Evolutionary conservation across 2,888 invertebrate genomes (phyloP), one percentile per base, ranked within the genome.

Genomic region (Tetropium fuscum): DNA sequence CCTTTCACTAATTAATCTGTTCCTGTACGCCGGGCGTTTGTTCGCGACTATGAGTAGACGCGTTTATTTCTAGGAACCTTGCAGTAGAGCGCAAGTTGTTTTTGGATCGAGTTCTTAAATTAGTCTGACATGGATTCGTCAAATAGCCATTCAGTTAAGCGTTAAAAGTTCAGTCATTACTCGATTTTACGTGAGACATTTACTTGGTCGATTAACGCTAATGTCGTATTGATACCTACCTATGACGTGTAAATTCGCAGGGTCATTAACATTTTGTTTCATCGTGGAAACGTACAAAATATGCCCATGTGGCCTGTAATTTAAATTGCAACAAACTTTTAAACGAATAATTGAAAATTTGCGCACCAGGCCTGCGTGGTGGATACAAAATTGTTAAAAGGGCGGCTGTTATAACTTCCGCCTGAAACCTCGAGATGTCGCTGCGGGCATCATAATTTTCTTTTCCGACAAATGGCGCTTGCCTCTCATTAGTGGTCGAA

Each of bases 51-150:
- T 15, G 25, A 4, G 40, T 10, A n/a, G n/a, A n/a, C n/a, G n/a
- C n/a, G 38, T 18, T 40, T 40, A 16, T 27, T 38, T 34, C 27
- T 40, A 27, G 11, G 38, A 51, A 51, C 10, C n/a, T 20, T 8
- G 18, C 51, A 7, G 11, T 11, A n/a, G 38, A 40, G 51, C 51
- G 27, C 27, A 40, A 51, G 51, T 51, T 40, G 51, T 55, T 60
- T 38, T 47, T 22, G 45, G 45, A 47, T 25, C 34, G 22, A 18
- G 47, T 53, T 53, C 60, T 53, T 61, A 61, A 64, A 64, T 64
- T 64, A 61, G 64, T 51, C 27, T 51, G 61, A 64, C 59, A 54
- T 57, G 60, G 59, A 59, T 60, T 55, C 58, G 58, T 61, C 64
- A 61, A 55, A 44, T 57, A 51, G 51, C 38, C 57, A 64, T 55